Conservation (phyloP, 2,113 vertebrate species). For the Anoura caudifer region DNA sequence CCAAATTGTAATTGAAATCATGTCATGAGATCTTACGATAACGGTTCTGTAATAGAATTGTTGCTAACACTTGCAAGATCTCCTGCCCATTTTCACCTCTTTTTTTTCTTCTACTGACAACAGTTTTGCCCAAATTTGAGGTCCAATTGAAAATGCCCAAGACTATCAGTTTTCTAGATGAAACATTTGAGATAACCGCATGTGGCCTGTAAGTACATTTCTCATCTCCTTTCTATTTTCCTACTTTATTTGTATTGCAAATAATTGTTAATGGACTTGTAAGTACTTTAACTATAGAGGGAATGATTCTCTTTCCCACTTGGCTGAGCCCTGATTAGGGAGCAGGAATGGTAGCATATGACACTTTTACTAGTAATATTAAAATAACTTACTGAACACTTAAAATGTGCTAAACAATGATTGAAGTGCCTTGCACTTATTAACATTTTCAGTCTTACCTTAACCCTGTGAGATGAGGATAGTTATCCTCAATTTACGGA, state of each 20-base stretch:
- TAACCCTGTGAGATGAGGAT: not conserved
- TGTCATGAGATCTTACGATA: no score
- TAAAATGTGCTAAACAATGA: not conserved
- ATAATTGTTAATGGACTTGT: not conserved
- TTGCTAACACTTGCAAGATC: not conserved
- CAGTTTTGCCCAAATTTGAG: slow-evolving; percentile 81
- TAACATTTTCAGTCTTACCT: not conserved
- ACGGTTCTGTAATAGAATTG: not conserved
- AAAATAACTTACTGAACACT: not conserved
- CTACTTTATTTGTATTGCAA: not conserved
- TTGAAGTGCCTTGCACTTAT: not conserved
- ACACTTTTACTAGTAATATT: not conserved
- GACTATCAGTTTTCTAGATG: slow-evolving; percentile 70
- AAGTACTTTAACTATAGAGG: not conserved
- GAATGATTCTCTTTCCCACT: not conserved
- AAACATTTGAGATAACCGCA: slow-evolving; percentile 25
- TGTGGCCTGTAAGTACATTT: slow-evolving; percentile 39
- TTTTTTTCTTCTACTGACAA: slow-evolving; percentile 30
- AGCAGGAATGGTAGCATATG: not conserved
- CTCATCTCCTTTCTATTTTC: not conserved
- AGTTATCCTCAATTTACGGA: not conserved
- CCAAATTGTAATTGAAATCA: not conserved
- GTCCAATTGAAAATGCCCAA: slow-evolving; percentile 77
- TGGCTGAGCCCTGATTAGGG: not conserved
- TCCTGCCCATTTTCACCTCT: not conserved